Evolutionary conservation across 1,140 invertebrate species (phyloP), one percentile per base, ranked within the genome.

Genomic region (Eubasilissa regina): DNA sequence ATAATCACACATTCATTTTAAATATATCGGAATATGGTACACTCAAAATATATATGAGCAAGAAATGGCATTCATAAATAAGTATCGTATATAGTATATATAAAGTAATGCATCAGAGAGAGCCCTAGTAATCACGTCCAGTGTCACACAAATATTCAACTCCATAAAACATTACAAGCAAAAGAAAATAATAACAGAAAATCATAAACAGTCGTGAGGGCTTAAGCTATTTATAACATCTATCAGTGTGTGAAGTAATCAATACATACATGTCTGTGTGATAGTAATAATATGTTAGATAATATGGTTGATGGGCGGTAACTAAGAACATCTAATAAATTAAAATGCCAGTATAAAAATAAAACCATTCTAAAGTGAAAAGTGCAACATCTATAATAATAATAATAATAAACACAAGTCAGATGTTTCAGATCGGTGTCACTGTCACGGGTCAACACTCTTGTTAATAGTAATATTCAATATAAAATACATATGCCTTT

Each of bases 41-140:
- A 0, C 19, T 25, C 19, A 4, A 60, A 13, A 35, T 64, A 4
- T 13, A 60, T n/a, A n/a, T n/a, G n/a, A n/a, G 35, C 4, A 75
- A 75, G 55, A 60, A 56, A 74, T 74, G 55, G 48, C 55, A 74
- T 56, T 74, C 25, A 74, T 53, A 51, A 74, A n/a, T n/a, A n/a
- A n/a, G n/a, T n/a, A n/a, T n/a, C n/a, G n/a, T n/a, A n/a, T n/a
- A n/a, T n/a, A n/a, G n/a, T n/a, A n/a, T n/a, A n/a, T 51, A 43
- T 55, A 21, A 74, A 15, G 55, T 25, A 51, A 17, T 21, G 55
- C 72, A 70, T 70, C 25, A 47, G 25, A 48, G 25, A 72, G 15
- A 47, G 21, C 25, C 35, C n/a, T 44, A 19, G 48, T 72, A n/a
- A 44, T 47, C 25, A 55, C 35, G 15, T 17, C 44, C 60, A 45